A percentile compares a stretch with the other conserved stretches of the same genome.
Conservation (phyloP, 2,113 vertebrate genomes). For the Macrotus californicus region DNA sequence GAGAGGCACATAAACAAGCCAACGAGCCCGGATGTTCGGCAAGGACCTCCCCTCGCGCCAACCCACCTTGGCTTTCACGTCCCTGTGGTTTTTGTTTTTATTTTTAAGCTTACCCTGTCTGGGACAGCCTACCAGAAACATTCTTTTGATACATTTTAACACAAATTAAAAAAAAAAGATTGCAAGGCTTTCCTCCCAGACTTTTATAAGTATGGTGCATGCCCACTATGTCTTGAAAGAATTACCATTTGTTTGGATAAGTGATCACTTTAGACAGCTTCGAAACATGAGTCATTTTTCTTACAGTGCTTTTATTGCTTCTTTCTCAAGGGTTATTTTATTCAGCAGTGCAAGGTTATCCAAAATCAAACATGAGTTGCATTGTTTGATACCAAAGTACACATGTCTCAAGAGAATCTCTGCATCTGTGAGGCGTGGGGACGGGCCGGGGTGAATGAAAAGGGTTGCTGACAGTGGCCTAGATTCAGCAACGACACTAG, state of each 20-base stretch:
- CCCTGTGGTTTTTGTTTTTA: constrained; percentile 55
- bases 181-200: constrained; percentile 63
- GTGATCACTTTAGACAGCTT: constrained; percentile 68
- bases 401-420: constrained; percentile 39
- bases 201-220: constrained; percentile 65
- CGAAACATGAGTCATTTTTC: constrained; percentile 69
- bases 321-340: constrained; percentile 74
- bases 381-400: constrained; percentile 61
- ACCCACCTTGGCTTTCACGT: constrained; percentile 16
- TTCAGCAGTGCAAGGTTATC: constrained; percentile 60
- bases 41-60: neutral
- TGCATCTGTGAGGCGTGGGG: constrained; percentile 46
- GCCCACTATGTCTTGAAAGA: constrained; percentile 67
- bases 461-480: constrained; percentile 38
- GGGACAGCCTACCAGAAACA: constrained; percentile 45
- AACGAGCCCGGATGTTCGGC: neutral
- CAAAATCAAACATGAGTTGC: constrained; percentile 65
- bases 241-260: constrained; percentile 73
- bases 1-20: constrained; percentile 58
- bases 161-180: constrained; percentile 48
- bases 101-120: constrained; percentile 63
- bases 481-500: constrained; percentile 35
- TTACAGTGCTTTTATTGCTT: constrained; percentile 69
- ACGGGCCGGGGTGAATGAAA: constrained; percentile 30
- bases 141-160: constrained; percentile 65